Evolutionary conservation across 2,888 invertebrate genomes (phyloP).

Genomic region (Aspidapion aeneum): DNA sequence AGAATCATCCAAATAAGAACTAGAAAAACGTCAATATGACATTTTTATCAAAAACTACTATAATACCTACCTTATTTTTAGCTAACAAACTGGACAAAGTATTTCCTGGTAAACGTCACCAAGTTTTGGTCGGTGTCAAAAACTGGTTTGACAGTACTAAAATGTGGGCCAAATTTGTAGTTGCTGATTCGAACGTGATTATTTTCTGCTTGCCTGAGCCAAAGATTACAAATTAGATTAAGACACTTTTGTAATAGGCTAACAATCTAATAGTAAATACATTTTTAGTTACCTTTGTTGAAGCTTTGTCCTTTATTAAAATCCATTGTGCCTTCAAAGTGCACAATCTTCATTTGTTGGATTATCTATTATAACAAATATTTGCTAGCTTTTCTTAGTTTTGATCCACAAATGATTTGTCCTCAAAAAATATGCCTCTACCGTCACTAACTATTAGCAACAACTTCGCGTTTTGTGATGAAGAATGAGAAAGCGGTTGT

Average conservation of each 20-base stretch:
- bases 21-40: too few species aligned
- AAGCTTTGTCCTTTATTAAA: too few species aligned
- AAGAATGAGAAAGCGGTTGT: constrained; percentile 46
- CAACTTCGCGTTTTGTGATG: constrained; percentile 71
- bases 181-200: constrained; percentile 14
- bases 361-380: constrained; percentile 94
- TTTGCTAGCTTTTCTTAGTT: constrained; percentile 78
- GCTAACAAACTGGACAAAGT: constrained; percentile 9
- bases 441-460: constrained; percentile 95
- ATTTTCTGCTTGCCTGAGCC: constrained; percentile 7
- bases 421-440: constrained; percentile 86
- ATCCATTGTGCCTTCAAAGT: too few species aligned
- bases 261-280: too few species aligned
- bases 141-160: constrained; percentile 5
- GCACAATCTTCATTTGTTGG: constrained; percentile 89
- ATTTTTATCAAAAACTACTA: too few species aligned
- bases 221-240: background rate
- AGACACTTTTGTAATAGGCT: too few species aligned
- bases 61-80: too few species aligned
- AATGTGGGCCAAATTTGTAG: constrained; percentile 12
- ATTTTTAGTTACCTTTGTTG: too few species aligned
- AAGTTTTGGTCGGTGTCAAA: constrained; percentile 12
- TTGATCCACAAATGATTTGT: constrained; percentile 69
- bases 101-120: constrained; percentile 9
- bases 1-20: too few species aligned